phyloP scores from a whole-genome alignment of 2,113 vertebrate species.

The Petrocephalus microphthalmus region DNA sequence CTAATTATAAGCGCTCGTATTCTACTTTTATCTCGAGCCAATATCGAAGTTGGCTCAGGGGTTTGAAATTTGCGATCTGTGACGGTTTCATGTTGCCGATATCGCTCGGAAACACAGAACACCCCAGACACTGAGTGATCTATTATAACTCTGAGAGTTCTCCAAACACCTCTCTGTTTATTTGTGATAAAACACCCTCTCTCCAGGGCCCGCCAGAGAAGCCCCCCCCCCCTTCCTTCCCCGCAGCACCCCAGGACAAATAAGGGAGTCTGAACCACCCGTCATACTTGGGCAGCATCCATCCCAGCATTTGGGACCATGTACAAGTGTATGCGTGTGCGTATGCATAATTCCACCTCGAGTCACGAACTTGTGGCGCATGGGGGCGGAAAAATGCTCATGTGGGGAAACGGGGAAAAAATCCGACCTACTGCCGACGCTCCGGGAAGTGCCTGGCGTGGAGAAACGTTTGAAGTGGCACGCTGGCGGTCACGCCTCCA shows the following conservation, averaged over 20 bases:
- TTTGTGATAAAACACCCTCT: neutral
- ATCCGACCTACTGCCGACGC: neutral
- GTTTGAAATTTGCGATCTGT: slow-evolving; percentile 3
- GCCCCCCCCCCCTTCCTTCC: neutral
- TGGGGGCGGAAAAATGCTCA: neutral
- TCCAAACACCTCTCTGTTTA: neutral
- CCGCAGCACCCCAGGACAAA: neutral
- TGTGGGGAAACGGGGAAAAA: neutral
- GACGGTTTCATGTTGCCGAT: neutral
- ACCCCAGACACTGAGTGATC: neutral
- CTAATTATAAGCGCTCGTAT: neutral
- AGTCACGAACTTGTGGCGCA: neutral
- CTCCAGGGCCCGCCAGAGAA: neutral
- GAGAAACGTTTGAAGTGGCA: slow-evolving; percentile 1
- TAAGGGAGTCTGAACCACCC: neutral
- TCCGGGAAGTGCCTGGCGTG: neutral
- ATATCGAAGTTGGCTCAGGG: neutral
- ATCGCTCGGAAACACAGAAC: neutral
- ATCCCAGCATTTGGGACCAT: neutral
- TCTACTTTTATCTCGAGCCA: slow-evolving; percentile 1
- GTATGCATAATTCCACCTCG: neutral
- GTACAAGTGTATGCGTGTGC: neutral
- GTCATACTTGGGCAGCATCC: neutral
- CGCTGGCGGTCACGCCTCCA: neutral
- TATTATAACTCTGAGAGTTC: neutral